phyloP scores from a whole-genome alignment of 2,888 invertebrate species.

The Acrocyrtus sp. region DNA sequence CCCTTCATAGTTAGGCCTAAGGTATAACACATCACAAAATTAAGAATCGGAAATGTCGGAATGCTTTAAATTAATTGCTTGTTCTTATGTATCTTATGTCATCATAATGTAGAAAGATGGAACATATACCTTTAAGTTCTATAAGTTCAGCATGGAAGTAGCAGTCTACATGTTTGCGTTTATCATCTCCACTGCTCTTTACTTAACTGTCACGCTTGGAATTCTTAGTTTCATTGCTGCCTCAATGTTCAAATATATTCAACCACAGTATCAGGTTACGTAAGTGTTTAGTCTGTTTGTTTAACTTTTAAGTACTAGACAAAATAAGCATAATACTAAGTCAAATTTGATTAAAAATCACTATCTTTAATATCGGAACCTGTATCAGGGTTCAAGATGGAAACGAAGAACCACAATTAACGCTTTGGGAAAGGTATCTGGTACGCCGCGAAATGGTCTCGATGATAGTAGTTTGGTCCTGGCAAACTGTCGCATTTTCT shows the following conservation, averaged over 20 bases:
- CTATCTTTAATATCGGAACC: slow-evolving; percentile 1
- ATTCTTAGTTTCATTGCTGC: slow-evolving; percentile 40
- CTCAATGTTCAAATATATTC: slow-evolving; percentile 5
- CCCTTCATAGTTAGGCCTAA: slow-evolving; percentile 51
- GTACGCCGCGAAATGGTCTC: slow-evolving; percentile 53
- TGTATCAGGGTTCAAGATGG: slow-evolving; percentile 35
- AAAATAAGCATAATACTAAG: too few species aligned
- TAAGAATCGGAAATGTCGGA: too few species aligned
- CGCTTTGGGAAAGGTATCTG: slow-evolving; percentile 48
- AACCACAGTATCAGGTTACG: slow-evolving; percentile 28
- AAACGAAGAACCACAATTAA: slow-evolving; percentile 2
- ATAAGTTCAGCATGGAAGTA: slow-evolving; percentile 8
- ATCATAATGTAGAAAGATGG: slow-evolving; percentile 37
- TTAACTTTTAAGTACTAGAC: too few species aligned
- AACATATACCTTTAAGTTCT: slow-evolving; percentile 51
- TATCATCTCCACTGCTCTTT: slow-evolving; percentile 14
- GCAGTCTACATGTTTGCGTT: slow-evolving; percentile 39
- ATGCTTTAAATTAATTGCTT: background rate
- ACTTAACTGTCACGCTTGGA: slow-evolving; percentile 34
- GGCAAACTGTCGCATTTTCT: slow-evolving; percentile 46
- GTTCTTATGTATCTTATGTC: background rate
- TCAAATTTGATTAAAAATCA: background rate
- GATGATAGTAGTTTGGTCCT: slow-evolving; percentile 54
- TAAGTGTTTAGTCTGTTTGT: slow-evolving; percentile 7
- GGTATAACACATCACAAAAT: slow-evolving; percentile 11